A percentile compares a stretch with the other conserved stretches of the same genome.
phyloP scores from a whole-genome alignment of 2,113 vertebrate species.

The Gorsachius goisagi region DNA sequence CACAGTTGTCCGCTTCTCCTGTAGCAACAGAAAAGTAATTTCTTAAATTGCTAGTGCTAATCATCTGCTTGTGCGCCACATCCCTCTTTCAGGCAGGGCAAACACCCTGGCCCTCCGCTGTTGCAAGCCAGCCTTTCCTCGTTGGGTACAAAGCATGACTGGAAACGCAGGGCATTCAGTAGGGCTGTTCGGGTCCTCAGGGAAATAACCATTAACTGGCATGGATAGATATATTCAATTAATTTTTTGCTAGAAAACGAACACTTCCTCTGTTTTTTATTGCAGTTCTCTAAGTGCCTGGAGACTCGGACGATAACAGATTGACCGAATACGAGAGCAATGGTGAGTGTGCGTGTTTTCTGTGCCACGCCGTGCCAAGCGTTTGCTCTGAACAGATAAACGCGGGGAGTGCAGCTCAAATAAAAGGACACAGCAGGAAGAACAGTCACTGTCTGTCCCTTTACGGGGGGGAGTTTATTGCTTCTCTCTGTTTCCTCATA shows the following conservation, averaged over 20 bases:
- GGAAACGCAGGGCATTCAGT: fast-evolving
- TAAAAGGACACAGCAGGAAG: constrained; percentile 15
- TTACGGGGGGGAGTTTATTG: not conserved
- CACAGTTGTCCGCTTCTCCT: not conserved
- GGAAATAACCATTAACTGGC: not conserved
- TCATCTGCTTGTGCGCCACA: not conserved
- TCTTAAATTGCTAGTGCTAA: not conserved
- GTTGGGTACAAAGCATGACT: not conserved
- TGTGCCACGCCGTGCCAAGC: not conserved
- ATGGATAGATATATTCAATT: not conserved
- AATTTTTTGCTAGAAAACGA: constrained; percentile 4
- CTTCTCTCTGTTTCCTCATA: not conserved
- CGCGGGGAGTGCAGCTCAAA: not conserved
- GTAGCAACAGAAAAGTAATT: not conserved
- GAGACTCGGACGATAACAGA: not conserved
- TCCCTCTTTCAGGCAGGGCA: not conserved
- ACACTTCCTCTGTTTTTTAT: not conserved
- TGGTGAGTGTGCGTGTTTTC: constrained; percentile 52
- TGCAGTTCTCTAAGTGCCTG: constrained; percentile 30
- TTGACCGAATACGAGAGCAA: not conserved
- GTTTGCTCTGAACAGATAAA: not conserved
- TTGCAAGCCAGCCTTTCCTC: not conserved
- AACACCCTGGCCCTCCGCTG: not conserved
- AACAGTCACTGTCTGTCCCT: not conserved
- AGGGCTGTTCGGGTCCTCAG: not conserved